Conservation (phyloP, 2,113 vertebrate species). For the Takifugu flavidus region DNA sequence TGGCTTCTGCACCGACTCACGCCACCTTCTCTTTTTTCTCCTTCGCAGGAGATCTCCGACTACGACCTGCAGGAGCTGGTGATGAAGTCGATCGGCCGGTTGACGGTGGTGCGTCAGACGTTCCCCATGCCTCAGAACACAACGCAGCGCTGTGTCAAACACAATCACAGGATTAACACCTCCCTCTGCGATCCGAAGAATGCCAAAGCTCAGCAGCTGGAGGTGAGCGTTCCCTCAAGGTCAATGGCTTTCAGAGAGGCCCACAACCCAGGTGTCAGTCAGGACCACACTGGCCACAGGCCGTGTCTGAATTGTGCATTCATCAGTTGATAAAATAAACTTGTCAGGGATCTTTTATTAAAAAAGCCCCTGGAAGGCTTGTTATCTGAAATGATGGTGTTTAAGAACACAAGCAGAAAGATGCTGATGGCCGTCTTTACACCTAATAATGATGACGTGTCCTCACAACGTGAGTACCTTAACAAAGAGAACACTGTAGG, state of each 20-base stretch:
- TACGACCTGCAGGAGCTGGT: slow-evolving; percentile 93
- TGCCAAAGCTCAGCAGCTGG: slow-evolving; percentile 89
- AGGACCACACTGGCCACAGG: not conserved
- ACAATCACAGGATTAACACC: slow-evolving; percentile 95
- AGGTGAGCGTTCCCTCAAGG: slow-evolving; percentile 74
- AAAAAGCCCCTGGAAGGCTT: no score
- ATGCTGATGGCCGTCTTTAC: no score
- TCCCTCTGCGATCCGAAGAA: slow-evolving; percentile 95
- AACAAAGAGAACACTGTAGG: no score
- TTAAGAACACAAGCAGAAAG: no score
- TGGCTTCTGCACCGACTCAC: not conserved
- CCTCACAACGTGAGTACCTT: no score
- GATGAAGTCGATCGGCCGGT: slow-evolving; percentile 93
- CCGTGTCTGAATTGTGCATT: no score
- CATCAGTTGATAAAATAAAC: not conserved
- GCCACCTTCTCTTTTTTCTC: not conserved
- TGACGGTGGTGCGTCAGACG: slow-evolving; percentile 93
- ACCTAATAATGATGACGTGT: no score
- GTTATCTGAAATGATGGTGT: no score
- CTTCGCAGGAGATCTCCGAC: slow-evolving; percentile 88
- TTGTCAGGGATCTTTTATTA: not conserved
- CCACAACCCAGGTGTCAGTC: not conserved
- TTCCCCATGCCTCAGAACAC: slow-evolving; percentile 93
- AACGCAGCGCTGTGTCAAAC: slow-evolving; percentile 92
- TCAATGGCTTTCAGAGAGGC: not conserved